Base-by-base conservation (phyloP, 2,888 invertebrate species). In the Deilephila porcellus region DNA sequence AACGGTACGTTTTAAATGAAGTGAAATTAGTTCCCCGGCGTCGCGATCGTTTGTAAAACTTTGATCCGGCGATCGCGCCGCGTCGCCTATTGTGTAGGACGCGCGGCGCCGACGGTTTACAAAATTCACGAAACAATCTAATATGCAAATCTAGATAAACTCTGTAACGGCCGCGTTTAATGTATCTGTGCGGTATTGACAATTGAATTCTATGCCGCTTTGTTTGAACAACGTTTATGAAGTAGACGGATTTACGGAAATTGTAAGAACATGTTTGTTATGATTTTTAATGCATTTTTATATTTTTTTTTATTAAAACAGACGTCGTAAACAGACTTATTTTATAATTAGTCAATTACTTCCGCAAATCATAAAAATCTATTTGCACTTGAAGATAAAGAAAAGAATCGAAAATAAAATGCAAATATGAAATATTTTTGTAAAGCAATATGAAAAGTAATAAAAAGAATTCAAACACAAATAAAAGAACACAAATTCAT, bases 91-190 rank as follows among this genome's bases (percentile, higher is more conserved):
- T 72, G 74, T 53, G 75, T 76, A 63, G 74, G 77, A 74, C 78
- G 79, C 76, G 77, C 75, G 79, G 78, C 73, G 73, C 78, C 67
- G 70, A 73, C 73, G 60, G 77, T 76, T 84, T 84, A 83, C 85
- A 85, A 84, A 86, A 87, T 85, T 85, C 81, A 84, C 81, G 78
- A 83, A 85, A 84, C 85, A 85, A 86, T 88, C 85, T 85, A 84
- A 84, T 86, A 88, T 87, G 84, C 83, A 85, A 82, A 88, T 88
- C 79, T 76, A 77, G 78, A 80, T 81, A 85, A 85, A 82, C 82
- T 79, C 78, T 84, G 84, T 85, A 87, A 86, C 76, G 76, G 76
- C 67, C 71, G 72, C 72, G 75, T 72, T 74, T 73, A 63, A 71
- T 63, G 37, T 56, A 64, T 64, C 53, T 71, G 62, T 25, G 20